Evolutionary conservation across 2,888 invertebrate species (phyloP).

Genomic region (Drosophila emarginata): DNA sequence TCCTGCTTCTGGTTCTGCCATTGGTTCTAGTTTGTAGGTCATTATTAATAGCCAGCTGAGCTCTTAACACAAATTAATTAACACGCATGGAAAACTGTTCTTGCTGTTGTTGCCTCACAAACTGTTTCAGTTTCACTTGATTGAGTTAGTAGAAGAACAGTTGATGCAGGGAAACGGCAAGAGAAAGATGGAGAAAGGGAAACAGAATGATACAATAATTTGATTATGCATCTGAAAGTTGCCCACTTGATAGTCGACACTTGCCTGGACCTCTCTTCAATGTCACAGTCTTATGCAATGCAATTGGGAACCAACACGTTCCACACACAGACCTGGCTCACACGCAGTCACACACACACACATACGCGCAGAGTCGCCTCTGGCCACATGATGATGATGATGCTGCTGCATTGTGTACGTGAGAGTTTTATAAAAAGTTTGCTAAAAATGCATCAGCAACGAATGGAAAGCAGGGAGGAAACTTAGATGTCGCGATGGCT

Average conservation of each 20-base stretch:
- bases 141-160: neutral
- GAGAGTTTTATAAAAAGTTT: constrained; percentile 55
- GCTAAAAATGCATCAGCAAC: constrained; percentile 38
- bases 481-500: neutral
- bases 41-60: constrained; percentile 12
- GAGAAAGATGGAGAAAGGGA: neutral
- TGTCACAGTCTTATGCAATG: constrained; percentile 57
- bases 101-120: neutral
- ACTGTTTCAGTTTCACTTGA: constrained; percentile 10
- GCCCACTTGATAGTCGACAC: constrained; percentile 35
- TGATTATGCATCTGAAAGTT: constrained; percentile 44
- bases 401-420: constrained; percentile 40
- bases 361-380: constrained; percentile 2
- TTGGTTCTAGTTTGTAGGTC: constrained; percentile 10
- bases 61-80: constrained; percentile 52
- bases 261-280: constrained; percentile 32
- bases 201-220: constrained; percentile 27
- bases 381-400: constrained; percentile 21
- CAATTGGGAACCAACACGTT: constrained; percentile 51
- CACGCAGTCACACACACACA: constrained; percentile 11
- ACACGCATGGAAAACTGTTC: constrained; percentile 34
- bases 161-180: neutral
- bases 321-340: constrained; percentile 12
- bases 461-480: constrained; percentile 11
- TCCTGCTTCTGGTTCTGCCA: constrained; percentile 4